Conservation (phyloP, 2,888 invertebrate species). For the Sussaba pulchella region DNA sequence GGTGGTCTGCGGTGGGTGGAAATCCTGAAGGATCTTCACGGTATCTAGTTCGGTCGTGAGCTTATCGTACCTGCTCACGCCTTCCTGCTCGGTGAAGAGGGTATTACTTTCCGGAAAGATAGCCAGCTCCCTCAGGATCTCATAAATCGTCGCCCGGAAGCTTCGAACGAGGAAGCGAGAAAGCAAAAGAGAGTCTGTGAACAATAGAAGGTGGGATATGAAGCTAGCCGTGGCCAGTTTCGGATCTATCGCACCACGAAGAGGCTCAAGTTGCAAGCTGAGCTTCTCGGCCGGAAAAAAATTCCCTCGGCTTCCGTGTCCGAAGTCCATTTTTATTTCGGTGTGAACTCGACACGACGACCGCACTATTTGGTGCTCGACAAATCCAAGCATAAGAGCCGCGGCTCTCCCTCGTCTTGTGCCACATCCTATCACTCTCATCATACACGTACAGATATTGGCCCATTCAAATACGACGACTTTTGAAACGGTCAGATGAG, state of each 20-base stretch:
- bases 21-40: constrained; percentile 67
- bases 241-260: constrained; percentile 38
- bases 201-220: constrained; percentile 52
- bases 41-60: constrained; percentile 61
- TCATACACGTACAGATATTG: too few relatives aligned
- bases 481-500: constrained; percentile 71
- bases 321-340: constrained; percentile 65
- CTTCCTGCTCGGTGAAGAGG: constrained; percentile 73
- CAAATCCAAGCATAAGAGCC: constrained; percentile 4
- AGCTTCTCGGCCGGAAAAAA: constrained; percentile 48
- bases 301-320: constrained; percentile 48
- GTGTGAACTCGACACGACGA: constrained; percentile 57
- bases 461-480: constrained; percentile 62
- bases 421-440: too few relatives aligned
- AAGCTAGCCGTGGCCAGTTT: constrained; percentile 49
- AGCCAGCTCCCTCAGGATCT: constrained; percentile 81
- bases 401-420: neutral
- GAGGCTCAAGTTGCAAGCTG: constrained; percentile 38
- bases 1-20: constrained; percentile 36
- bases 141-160: constrained; percentile 80
- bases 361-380: constrained; percentile 17
- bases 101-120: constrained; percentile 81
- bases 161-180: constrained; percentile 75
- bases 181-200: constrained; percentile 48
- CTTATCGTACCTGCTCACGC: constrained; percentile 40